Conservation (phyloP, 2,113 vertebrate genomes). For the Xenus cinereus region DNA sequence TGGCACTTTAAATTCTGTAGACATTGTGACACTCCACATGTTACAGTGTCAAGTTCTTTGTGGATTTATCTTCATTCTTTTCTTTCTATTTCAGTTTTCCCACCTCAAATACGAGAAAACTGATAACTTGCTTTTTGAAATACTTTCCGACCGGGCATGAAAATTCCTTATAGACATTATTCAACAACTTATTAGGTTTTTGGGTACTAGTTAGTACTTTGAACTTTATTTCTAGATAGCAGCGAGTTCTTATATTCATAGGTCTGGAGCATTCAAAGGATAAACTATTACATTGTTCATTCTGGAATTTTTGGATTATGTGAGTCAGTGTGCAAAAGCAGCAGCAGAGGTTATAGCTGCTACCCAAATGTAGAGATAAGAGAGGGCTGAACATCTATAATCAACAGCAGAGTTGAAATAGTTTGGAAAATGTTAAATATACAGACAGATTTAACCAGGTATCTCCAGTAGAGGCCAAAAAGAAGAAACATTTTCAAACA, state of each 20-base stretch:
- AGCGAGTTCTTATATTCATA: neutral
- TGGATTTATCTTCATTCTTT: neutral
- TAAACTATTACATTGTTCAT: neutral
- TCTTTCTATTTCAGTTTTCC: neutral
- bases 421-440: neutral
- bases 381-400: neutral
- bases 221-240: neutral
- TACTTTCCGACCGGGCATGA: neutral
- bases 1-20: neutral
- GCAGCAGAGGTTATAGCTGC: neutral
- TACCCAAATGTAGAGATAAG: neutral
- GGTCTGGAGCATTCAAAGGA: neutral
- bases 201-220: neutral
- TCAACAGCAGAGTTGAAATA: neutral
- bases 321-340: neutral
- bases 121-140: neutral
- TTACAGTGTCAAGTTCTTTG: neutral
- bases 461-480: neutral
- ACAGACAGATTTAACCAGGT: neutral
- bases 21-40: neutral
- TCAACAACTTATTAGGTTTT: neutral
- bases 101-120: neutral
- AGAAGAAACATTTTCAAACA: neutral
- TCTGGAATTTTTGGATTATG: neutral
- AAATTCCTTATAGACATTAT: neutral